Conservation (phyloP, 2,888 invertebrate species). For the Pollenia griseotomentosa region DNA sequence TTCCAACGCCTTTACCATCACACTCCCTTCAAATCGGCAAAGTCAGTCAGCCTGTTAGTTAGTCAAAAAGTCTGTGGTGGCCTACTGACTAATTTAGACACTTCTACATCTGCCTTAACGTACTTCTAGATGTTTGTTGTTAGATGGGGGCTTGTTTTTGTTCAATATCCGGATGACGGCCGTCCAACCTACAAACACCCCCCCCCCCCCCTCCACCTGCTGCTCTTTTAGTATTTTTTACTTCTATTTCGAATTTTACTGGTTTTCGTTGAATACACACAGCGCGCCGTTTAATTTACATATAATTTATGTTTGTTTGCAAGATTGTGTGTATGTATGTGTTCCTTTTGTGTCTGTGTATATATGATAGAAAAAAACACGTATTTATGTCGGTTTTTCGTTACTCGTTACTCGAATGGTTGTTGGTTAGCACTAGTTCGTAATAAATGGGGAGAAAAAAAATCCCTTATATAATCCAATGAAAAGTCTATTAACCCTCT, state of each 20-base stretch:
- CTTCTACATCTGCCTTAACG: slow-evolving; percentile 25
- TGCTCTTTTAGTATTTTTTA: slow-evolving; percentile 26
- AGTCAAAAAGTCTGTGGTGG: slow-evolving; percentile 53
- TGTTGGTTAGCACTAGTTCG: slow-evolving; percentile 13
- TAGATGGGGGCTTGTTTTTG: slow-evolving; percentile 11
- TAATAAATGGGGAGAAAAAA: not conserved
- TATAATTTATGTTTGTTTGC: slow-evolving; percentile 31
- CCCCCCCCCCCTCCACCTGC: slow-evolving; percentile 52
- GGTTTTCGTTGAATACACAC: slow-evolving; percentile 73
- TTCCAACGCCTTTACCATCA: not conserved
- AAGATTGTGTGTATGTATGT: slow-evolving; percentile 41
- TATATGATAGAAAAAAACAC: slow-evolving; percentile 20
- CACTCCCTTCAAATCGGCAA: slow-evolving; percentile 15
- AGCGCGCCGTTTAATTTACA: slow-evolving; percentile 64
- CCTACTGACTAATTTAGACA: slow-evolving; percentile 61
- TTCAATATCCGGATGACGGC: slow-evolving; percentile 1
- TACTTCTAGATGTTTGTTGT: not conserved
- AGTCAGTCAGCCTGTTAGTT: slow-evolving; percentile 17
- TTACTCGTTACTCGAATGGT: slow-evolving; percentile 53
- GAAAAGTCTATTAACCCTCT: slow-evolving; percentile 28
- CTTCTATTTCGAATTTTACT: slow-evolving; percentile 42
- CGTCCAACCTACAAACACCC: not conserved
- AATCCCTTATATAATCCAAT: not conserved
- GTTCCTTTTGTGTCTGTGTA: slow-evolving; percentile 44
- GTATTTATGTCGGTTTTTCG: slow-evolving; percentile 55